Evolutionary conservation across 2,113 vertebrate species (phyloP), one percentile per base, ranked within the genome.

Genomic region (Rissa tridactyla): DNA sequence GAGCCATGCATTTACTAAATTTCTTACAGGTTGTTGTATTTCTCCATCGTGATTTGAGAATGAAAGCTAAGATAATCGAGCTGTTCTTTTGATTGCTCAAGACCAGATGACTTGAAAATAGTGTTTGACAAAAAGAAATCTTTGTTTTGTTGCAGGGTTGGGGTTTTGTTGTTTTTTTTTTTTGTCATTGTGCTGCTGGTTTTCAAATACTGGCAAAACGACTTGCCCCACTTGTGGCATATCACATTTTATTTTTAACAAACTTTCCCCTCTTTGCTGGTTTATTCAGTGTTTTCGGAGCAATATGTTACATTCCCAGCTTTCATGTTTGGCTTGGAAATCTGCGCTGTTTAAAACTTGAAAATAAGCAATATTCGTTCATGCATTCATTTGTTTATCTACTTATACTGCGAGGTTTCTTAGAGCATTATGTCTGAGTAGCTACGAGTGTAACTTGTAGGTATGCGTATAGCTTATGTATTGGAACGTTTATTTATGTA

Each of bases 281-380:
- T 87, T 95, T 96, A 88, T 92, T 94, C 65, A 72, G 87, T 85
- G 40, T 93, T 91, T 94, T 85, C 26, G 46, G 44, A 89, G 57
- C 36, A 81, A 29, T 65, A 83, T 91, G 72, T 64, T 81, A 47
- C 15, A 9, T 69, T 88, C 36, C 34, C 32, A 83, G 60, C 36
- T 94, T 88, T 84, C 34, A 11, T 55, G 11, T 77, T 87, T 88
- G 84, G 27, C 77, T 95, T 79, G 47, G 52, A 95, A 96, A 79
- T 10, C 8, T 60, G 22, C 30, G 34, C 20, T 80, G 81, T 85
- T 91, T 92, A 57, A 91, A 92, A 70, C 13, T 47, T 66, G 55
- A 83, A 93, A 91, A 78, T 32, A 86, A 62, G 51, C 52, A 91
- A 30, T 68, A 62, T 76, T 82, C 20, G 64, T 87, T 95, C 51